Conservation (phyloP, 92 coral and sea anemone genomes). For the Siderastrea siderea region DNA sequence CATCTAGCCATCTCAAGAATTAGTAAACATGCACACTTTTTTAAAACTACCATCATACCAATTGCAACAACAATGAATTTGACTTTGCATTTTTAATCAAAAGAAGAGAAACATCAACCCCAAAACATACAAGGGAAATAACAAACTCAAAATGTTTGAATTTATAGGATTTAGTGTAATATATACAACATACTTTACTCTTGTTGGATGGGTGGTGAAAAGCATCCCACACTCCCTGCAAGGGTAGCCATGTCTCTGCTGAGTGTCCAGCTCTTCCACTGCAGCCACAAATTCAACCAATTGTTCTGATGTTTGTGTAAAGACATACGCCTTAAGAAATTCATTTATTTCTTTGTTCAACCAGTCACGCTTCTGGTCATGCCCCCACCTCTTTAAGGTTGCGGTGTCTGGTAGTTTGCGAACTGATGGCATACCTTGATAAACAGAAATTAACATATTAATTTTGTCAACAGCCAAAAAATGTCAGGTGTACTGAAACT, state of each 20-base stretch:
- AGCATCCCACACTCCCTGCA: slow-evolving; percentile 43
- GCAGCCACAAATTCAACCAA: background rate
- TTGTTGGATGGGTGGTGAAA: slow-evolving; percentile 17
- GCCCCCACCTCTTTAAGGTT: slow-evolving; percentile 4
- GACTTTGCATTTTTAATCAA: too few species aligned
- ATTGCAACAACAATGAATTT: too few species aligned
- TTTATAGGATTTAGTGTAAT: too few species aligned
- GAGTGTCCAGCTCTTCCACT: slow-evolving; percentile 22
- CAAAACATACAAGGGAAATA: too few species aligned
- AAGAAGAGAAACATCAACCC: too few species aligned
- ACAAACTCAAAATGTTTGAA: too few species aligned
- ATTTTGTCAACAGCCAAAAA: too few species aligned
- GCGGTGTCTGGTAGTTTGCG: background rate
- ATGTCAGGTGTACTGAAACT: too few species aligned
- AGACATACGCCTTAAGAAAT: slow-evolving; percentile 1
- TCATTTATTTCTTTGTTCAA: slow-evolving; percentile 6
- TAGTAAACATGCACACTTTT: too few species aligned
- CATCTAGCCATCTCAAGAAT: too few species aligned
- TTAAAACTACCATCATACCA: too few species aligned
- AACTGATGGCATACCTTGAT: slow-evolving; percentile 9
- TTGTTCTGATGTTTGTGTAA: background rate
- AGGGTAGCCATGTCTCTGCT: slow-evolving; percentile 41
- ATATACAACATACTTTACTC: slow-evolving; percentile 39
- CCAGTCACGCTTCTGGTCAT: background rate
- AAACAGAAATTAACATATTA: too few species aligned